Evolutionary conservation across 2,888 invertebrate species (phyloP), one percentile per base, ranked within the genome.

Genomic region (Cyrtodaria siliqua): DNA sequence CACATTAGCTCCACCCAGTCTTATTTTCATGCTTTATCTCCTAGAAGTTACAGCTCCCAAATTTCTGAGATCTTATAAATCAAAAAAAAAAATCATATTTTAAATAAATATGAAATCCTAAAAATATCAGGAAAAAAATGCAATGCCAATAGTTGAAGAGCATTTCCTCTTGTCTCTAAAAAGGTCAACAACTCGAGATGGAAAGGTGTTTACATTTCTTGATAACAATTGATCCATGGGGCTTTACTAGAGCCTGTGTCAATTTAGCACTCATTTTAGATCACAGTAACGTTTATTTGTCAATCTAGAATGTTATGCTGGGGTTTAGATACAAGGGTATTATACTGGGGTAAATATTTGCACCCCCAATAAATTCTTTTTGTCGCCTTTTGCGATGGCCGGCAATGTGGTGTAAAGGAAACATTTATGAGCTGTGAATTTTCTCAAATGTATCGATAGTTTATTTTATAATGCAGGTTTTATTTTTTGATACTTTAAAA

Each of bases 341-440:
- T 74, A 66, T 18, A 55, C 49, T 29, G 53, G 59, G 42, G 67
- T 74, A 52, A 79, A 79, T 74, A 79, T 79, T 79, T 70, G 66
- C 60, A 50, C 55, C 66, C 18, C 49, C 40, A 57, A 67, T 67
- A 70, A 76, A 71, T 60, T 42, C 70, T 71, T 66, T 69, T 71
- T 71, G 67, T 50, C 55, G 40, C 62, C 49, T 61, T 60, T 63
- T 61, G 61, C 49, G 73, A 67, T 62, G 56, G 27, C 40, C 53
- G 47, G 23, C 47, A 53, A 59, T 60, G 52, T 33, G 4, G 4
- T 33, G 33, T 8, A 8, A 33, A 33, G 52, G 47, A 12, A 27
- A 47, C 47, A 50, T 64, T 69, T 63, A 53, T 24, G 29, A 61
- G 47, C 49, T 70, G 70, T 42, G 50, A 70, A 66, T 66, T 66